Evolutionary conservation across 1,140 invertebrate species (phyloP), one percentile per base, ranked within the genome.

Genomic region (Brachionus sp.): DNA sequence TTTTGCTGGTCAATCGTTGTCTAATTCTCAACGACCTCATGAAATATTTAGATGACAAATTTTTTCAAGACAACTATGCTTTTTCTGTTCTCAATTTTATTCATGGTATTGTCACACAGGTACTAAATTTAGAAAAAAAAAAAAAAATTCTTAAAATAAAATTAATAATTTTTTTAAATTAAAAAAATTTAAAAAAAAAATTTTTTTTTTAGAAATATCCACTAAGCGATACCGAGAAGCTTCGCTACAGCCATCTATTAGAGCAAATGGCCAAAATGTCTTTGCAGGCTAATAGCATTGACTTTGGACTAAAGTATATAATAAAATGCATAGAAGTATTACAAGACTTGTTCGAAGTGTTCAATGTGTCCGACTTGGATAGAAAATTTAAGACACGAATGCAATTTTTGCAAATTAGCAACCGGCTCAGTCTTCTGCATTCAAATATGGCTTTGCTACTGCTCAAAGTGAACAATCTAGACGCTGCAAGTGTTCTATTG

Each of bases 321-420:
- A 80, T 80, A 19, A 57, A 66, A 39, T 80, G 50, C 13, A 80
- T 80, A 33, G 77, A 80, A 25, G 37, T 66, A 4, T n/a, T 57
- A 6, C 46, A 80, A n/a, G 77, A 80, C 39, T 44, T 80, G 39
- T 80, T 80, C 33, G 62, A 80, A 9, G 57, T 44, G 23, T 80
- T 80, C 33, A 57, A 37, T 25, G 50, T 80, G 9, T 80, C 23
- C 19, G 37, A 57, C 9, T 80, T 80, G 77, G 39, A 66, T 13
- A 66, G 35, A 57, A 62, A 39, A 66, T 80, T 62, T 19, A 57
- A 80, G 50, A 80, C 50, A 12, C 16, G 35, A 37, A 80, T 57
- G 33, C 50, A 80, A 16, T 80, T 62, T 9, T 39, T 62, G 35
- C 77, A 66, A 62, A 80, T 80, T 19, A 80, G 77, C 50, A 80